phyloP scores from a whole-genome alignment of 2,888 invertebrate species.

The Slavum lentiscoides region DNA sequence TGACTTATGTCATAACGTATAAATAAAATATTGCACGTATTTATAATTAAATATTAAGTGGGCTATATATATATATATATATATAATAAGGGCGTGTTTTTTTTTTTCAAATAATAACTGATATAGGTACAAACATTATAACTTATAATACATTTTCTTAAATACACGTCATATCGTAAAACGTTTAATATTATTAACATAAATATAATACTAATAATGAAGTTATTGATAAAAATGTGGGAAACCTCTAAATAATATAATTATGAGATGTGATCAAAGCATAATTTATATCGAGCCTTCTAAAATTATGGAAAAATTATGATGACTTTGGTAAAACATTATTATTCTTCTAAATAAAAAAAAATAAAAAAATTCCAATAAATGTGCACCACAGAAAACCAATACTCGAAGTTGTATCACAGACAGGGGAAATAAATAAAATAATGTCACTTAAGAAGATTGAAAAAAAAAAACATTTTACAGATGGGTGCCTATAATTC shows the following conservation, averaged over 20 bases:
- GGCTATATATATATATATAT: too few species aligned
- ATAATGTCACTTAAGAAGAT: conserved; percentile 23
- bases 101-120: conserved; percentile 23
- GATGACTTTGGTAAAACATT: neutral
- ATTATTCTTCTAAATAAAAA: conserved; percentile 12
- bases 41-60: conserved; percentile 39
- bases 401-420: conserved; percentile 48
- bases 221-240: conserved; percentile 10
- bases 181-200: conserved; percentile 16
- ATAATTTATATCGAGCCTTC: conserved; percentile 28
- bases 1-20: conserved; percentile 39
- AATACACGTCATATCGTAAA: conserved; percentile 29
- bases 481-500: conserved; percentile 9
- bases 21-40: conserved; percentile 48
- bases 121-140: conserved; percentile 21
- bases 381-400: conserved; percentile 39
- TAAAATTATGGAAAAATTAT: conserved; percentile 26
- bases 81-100: conserved; percentile 8
- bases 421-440: conserved; percentile 39
- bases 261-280: conserved; percentile 27
- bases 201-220: conserved; percentile 27
- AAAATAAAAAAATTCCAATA: conserved; percentile 13
- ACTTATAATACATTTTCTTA: conserved; percentile 35
- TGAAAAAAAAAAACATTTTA: conserved; percentile 25
- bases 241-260: conserved; percentile 20